Evolutionary conservation across 2,797 vertebrate species (phyloP), one percentile per base, ranked within the genome.

Genomic region (Alca torda): DNA sequence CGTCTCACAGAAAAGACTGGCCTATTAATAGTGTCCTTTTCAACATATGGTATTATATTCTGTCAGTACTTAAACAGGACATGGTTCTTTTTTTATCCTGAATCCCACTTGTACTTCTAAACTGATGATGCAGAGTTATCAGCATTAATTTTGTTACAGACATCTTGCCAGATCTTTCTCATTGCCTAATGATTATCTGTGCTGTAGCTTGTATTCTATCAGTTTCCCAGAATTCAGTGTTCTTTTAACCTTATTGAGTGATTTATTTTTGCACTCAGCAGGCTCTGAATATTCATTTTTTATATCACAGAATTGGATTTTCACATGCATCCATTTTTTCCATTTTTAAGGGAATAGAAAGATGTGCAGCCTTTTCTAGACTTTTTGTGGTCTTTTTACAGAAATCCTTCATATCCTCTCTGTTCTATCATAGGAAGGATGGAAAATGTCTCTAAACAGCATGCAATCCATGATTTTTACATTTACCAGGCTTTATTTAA

Each of bases 91-190:
- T 97, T 97, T 96, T 96, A 96, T 96, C 93, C 67, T 43, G 48
- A 84, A 95, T 97, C 80, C 79, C 85, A 90, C 94, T 96, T 96
- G 84, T 95, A 86, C 82, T 95, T 63, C 46, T 95, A 95, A 96
- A 96, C 91, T 95, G 95, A 97, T 95, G 94, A 96, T 91, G 87
- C 87, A 94, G 84, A 92, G 68, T 93, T 96, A 95, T 95, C 95
- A 89, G 70, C 7, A 23, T 95, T 94, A 95, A 95, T 96, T 96
- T 94, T 95, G 48, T 93, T 95, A 79, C 77, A 95, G 85, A 96
- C 95, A 86, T 95, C 91, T 94, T 95, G 87, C 79, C 96, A 96
- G 85, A 93, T 96, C 94, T 95, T 96, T 84, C 91, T 87, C 77
- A n/a, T 95, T 70, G 94, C 85, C 53, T 92, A 89, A 94, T 92